Evolutionary conservation across 2,888 invertebrate species (phyloP).

Genomic region (Neuroscelio doddi): DNA sequence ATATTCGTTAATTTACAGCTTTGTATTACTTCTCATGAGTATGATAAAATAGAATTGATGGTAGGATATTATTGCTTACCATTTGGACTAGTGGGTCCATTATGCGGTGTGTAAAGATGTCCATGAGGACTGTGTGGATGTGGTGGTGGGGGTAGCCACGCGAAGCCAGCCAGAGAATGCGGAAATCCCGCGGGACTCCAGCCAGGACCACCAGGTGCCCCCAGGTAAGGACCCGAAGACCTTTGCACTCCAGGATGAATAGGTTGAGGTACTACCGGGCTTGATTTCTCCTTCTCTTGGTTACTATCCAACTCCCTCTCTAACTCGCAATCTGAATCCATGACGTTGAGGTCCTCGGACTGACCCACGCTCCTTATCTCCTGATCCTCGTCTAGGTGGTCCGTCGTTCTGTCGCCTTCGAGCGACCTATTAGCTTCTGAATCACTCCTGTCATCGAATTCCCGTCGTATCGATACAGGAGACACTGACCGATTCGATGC

Average conservation of each 20-base stretch:
- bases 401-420: constrained; percentile 63
- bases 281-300: constrained; percentile 67
- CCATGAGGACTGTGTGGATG: constrained; percentile 74
- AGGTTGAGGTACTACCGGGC: constrained; percentile 81
- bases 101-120: constrained; percentile 68
- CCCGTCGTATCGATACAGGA: constrained; percentile 58
- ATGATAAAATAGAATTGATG: too few relatives aligned
- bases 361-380: constrained; percentile 66
- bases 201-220: constrained; percentile 72
- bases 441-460: constrained; percentile 67
- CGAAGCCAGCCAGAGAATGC: constrained; percentile 76
- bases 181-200: constrained; percentile 71
- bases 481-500: constrained; percentile 61
- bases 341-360: constrained; percentile 69
- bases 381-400: constrained; percentile 66
- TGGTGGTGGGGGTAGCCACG: constrained; percentile 78
- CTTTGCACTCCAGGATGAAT: constrained; percentile 77
- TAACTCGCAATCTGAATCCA: constrained; percentile 67
- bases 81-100: constrained; percentile 69
- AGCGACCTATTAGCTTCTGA: constrained; percentile 67
- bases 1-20: not conserved
- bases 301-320: constrained; percentile 58
- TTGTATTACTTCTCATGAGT: too few relatives aligned
- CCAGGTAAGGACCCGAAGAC: constrained; percentile 75
- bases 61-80: constrained; percentile 63